Evolutionary conservation across 1,140 invertebrate species (phyloP), one percentile per base, ranked within the genome.

Genomic region (Papilio dardanus): DNA sequence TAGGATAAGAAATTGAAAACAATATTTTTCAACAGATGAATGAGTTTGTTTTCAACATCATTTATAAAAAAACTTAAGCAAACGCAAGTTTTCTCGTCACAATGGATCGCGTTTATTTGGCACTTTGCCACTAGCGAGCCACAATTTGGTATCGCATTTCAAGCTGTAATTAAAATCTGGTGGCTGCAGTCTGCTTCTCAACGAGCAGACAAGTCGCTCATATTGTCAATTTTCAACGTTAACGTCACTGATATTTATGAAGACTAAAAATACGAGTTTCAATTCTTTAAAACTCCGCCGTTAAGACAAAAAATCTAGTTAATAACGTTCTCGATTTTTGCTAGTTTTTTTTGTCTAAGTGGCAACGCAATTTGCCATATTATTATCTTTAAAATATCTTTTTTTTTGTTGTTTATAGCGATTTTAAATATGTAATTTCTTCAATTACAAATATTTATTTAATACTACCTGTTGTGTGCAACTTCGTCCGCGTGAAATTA

Each of bases 131-230:
- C 19, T 40, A 16, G 5, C 2, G 7, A 24, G n/a, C 21, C 19
- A 35, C 67, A 42, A 24, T 69, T 69, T 21, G 16, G 67, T 69
- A 69, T 24, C 21, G 35, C 67, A 40, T 69, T 42, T 69, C 35
- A 40, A 40, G 67, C 67, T 69, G 67, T 69, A 42, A 40, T 69
- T 69, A 42, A 69, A 69, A 69, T 40, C 19, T 12, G 19, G 19
- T 42, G 19, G 67, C 67, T 33, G 35, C 35, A 69, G 28, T 40
- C 67, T 33, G 33, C 19, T 40, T 35, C 10, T 28, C 31, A 40
- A 33, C 42, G 19, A 30, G 24, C 12, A 28, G 50, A 6, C 21
- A 58, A 24, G 50, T 28, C 50, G 24, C 24, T 62, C 12, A 62
- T 28, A 30, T 62, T 62, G 54, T 62, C 54, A 62, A 62, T 62